Evolutionary conservation across 1,140 invertebrate species (phyloP).

Genomic region (Dendrolimus punctatus): DNA sequence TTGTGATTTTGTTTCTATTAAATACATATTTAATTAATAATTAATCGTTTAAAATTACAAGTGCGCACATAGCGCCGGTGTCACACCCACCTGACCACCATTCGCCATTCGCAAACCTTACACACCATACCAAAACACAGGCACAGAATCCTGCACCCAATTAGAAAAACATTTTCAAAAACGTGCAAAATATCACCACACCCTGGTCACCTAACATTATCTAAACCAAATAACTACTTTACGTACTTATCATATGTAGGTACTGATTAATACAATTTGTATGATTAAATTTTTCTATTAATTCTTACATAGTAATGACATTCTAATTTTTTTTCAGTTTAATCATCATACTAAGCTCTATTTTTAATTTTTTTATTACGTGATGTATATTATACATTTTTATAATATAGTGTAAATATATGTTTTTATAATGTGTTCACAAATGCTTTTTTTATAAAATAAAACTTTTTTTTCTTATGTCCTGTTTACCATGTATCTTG

Average conservation of each 20-base stretch:
- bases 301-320: constrained; percentile 58
- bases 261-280: constrained; percentile 57
- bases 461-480: constrained; percentile 18
- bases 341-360: constrained; percentile 69
- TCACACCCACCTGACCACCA: constrained; percentile 40
- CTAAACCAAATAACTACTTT: constrained; percentile 64
- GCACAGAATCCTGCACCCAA: constrained; percentile 47
- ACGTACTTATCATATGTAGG: constrained; percentile 47
- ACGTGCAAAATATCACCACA: constrained; percentile 71
- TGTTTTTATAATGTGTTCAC: constrained; percentile 43
- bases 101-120: constrained; percentile 24
- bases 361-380: constrained; percentile 55
- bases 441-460: constrained; percentile 24
- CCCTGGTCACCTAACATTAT: constrained; percentile 70
- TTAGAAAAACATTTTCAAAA: constrained; percentile 68
- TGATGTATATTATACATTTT: constrained; percentile 67
- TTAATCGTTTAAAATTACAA: constrained; percentile 36
- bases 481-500: constrained; percentile 17
- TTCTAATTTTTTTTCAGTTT: constrained; percentile 56
- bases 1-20: constrained; percentile 44
- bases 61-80: constrained; percentile 42
- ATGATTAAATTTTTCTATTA: constrained; percentile 55
- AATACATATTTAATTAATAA: constrained; percentile 41
- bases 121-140: constrained; percentile 43
- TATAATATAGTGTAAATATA: constrained; percentile 66